Conservation (phyloP, 2,113 vertebrate genomes). For the Synchiropus splendidus region DNA sequence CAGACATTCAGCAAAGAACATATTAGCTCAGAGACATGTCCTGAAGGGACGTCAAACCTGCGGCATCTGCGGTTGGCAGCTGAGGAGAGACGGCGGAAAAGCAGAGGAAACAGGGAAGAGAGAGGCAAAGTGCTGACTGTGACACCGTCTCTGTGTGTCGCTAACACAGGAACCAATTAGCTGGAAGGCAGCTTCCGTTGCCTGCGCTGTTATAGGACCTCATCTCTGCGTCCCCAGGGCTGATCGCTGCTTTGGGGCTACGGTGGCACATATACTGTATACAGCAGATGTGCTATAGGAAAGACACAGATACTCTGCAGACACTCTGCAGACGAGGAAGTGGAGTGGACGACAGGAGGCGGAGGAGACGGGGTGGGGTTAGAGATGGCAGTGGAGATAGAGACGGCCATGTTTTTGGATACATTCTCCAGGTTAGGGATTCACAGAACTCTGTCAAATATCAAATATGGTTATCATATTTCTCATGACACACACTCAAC, state of each 20-base stretch:
- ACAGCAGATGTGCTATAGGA: conserved; percentile 44
- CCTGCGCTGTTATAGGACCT: conserved; percentile 54
- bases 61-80: conserved; percentile 44
- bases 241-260: conserved; percentile 48
- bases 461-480: no score
- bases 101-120: conserved; percentile 31
- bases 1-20: conserved; percentile 41
- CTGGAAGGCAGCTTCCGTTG: conserved; percentile 55
- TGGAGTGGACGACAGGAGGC: conserved; percentile 21
- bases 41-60: conserved; percentile 46
- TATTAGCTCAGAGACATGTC: conserved; percentile 46
- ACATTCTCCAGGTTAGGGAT: no score
- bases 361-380: conserved; percentile 14
- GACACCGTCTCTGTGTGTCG: conserved; percentile 48
- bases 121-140: conserved; percentile 58
- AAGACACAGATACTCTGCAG: conserved; percentile 36
- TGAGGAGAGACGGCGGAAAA: conserved; percentile 25
- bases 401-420: no score
- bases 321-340: conserved; percentile 12
- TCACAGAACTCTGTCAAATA: no score
- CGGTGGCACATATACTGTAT: conserved; percentile 43
- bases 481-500: no score
- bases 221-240: conserved; percentile 50
- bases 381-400: conserved; percentile 1
- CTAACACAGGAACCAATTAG: conserved; percentile 66